Evolutionary conservation across 2,888 invertebrate genomes (phyloP).

Genomic region (Volucella bombylans): DNA sequence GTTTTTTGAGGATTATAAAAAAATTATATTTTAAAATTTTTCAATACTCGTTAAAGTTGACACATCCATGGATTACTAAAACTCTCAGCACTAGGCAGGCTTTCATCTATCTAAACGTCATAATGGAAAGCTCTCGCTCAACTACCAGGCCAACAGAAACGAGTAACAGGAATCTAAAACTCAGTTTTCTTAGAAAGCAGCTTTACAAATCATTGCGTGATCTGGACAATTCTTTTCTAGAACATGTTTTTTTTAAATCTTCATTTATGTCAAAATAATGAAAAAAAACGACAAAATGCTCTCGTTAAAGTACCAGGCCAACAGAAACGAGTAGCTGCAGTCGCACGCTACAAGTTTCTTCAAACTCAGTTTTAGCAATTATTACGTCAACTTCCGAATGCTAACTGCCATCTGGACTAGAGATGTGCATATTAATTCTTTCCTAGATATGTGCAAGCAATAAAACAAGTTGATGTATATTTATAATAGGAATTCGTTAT

Average conservation of each 20-base stretch:
- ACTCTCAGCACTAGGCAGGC: no score
- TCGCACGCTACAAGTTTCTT: neutral
- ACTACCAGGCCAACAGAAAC: conserved; percentile 3
- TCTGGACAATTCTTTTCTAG: neutral
- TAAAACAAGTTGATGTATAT: conserved; percentile 12
- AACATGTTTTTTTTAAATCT: no score
- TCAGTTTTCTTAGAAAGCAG: neutral
- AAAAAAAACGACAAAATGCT: neutral
- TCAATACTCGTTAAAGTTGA: no score
- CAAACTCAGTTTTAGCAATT: neutral
- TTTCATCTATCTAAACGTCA: no score
- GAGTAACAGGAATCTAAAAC: neutral
- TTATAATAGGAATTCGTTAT: conserved; percentile 70
- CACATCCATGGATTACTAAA: no score
- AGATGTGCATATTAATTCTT: neutral
- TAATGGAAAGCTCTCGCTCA: neutral
- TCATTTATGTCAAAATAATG: no score
- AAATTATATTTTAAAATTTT: no score
- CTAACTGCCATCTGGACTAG: neutral
- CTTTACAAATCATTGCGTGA: neutral
- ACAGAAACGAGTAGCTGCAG: neutral
- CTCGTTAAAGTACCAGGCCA: neutral
- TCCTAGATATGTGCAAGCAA: conserved; percentile 16
- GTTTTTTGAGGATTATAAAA: no score
- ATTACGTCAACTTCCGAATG: neutral